Evolutionary conservation across 1,140 invertebrate genomes (phyloP).

Genomic region (Monomorium pharaonis): DNA sequence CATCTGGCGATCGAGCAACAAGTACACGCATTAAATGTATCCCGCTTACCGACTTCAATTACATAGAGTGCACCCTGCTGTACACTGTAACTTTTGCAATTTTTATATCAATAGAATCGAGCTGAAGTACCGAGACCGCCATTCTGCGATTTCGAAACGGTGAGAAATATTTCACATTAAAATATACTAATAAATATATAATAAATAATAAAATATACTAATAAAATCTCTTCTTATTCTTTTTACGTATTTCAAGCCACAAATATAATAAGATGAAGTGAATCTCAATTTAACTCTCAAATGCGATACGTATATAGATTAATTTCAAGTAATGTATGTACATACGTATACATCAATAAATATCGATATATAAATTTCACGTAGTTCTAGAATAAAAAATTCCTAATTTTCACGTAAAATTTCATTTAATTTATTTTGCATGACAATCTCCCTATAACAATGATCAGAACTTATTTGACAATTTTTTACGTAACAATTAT

Average conservation of each 20-base stretch:
- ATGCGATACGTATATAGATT: neutral
- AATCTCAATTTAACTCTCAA: neutral
- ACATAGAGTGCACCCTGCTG: slow-evolving; percentile 58
- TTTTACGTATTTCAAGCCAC: neutral
- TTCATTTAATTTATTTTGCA: neutral
- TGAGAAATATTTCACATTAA: neutral
- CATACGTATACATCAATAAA: no score
- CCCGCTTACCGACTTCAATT: slow-evolving; percentile 69
- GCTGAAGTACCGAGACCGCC: neutral
- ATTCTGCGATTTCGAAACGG: neutral
- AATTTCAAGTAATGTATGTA: neutral
- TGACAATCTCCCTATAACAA: neutral
- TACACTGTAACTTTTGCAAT: slow-evolving; percentile 47
- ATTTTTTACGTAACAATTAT: neutral
- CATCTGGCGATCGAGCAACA: slow-evolving; percentile 79
- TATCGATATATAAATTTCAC: slow-evolving; percentile 4
- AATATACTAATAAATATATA: neutral
- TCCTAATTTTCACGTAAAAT: neutral
- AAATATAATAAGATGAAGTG: neutral
- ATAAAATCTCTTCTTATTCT: neutral
- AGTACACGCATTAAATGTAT: slow-evolving; percentile 76
- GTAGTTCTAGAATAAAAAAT: neutral
- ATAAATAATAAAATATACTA: no score
- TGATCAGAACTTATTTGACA: neutral
- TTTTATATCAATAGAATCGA: slow-evolving; percentile 32